These are phyloP conservation scores for Donacobius atricapilla DNA, from an alignment of 2,113 vertebrate genomes.

Conservation along the genomic window DNA sequence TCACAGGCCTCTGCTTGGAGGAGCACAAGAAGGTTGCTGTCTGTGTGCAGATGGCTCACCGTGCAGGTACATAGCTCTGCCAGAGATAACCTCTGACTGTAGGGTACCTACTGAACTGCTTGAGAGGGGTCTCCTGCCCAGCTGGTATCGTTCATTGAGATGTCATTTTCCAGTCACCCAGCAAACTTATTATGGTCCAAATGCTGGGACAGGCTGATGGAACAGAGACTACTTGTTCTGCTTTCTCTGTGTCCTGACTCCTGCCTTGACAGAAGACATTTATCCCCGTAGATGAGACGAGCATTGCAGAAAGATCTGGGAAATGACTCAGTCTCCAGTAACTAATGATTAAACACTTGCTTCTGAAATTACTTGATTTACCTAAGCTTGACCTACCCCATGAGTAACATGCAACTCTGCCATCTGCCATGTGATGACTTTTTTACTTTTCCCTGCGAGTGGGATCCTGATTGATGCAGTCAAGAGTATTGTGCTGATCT, in stretches of 20 bases:
- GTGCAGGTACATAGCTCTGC: constrained; percentile 79
- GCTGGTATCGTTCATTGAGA: neutral
- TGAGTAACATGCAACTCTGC: neutral
- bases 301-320: neutral
- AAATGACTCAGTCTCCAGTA: neutral
- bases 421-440: neutral
- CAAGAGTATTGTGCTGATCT: neutral
- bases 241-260: neutral
- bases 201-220: neutral
- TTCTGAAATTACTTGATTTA: neutral
- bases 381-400: neutral
- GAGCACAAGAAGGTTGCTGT: constrained; percentile 90
- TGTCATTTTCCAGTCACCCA: neutral
- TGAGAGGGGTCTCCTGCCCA: neutral
- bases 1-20: constrained; percentile 90
- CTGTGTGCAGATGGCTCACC: constrained; percentile 96
- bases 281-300: neutral
- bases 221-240: neutral
- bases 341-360: neutral
- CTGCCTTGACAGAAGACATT: neutral
- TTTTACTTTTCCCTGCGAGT: neutral
- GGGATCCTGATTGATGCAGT: neutral
- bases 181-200: neutral
- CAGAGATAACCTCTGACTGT: neutral
- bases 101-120: neutral